Percentiles rank a stretch among this genome's conserved stretches.
Evolutionary conservation across 2,797 vertebrate species (phyloP).

Genomic region (Malurus splendens): DNA sequence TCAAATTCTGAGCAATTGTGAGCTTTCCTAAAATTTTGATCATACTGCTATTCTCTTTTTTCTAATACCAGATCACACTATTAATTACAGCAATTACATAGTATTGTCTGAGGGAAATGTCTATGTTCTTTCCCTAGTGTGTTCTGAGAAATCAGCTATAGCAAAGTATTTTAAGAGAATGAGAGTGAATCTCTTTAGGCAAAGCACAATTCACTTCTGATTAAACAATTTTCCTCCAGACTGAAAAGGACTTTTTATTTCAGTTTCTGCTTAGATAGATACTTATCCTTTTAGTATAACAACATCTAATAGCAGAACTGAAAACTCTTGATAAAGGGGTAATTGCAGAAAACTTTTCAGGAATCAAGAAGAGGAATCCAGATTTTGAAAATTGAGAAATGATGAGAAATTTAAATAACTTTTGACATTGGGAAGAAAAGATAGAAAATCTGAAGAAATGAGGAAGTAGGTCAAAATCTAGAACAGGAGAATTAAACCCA

Average conservation of each 20-base stretch:
- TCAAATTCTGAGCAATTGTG: neutral
- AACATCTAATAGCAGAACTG: neutral
- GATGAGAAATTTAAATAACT: neutral
- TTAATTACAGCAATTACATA: neutral
- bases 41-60: neutral
- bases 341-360: neutral
- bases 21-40: neutral
- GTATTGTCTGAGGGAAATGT: neutral
- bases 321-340: neutral
- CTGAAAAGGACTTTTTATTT: neutral
- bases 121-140: neutral
- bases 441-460: neutral
- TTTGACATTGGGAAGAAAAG: neutral
- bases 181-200: neutral
- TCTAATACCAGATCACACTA: neutral
- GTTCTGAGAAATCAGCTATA: neutral
- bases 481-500: neutral
- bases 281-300: neutral
- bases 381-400: neutral
- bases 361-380: neutral
- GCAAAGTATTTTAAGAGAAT: neutral
- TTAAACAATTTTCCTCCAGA: neutral
- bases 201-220: neutral
- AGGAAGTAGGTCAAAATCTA: neutral
- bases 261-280: neutral